Conservation (phyloP, 2,797 vertebrate species). For the Fistularia tabacaria region DNA sequence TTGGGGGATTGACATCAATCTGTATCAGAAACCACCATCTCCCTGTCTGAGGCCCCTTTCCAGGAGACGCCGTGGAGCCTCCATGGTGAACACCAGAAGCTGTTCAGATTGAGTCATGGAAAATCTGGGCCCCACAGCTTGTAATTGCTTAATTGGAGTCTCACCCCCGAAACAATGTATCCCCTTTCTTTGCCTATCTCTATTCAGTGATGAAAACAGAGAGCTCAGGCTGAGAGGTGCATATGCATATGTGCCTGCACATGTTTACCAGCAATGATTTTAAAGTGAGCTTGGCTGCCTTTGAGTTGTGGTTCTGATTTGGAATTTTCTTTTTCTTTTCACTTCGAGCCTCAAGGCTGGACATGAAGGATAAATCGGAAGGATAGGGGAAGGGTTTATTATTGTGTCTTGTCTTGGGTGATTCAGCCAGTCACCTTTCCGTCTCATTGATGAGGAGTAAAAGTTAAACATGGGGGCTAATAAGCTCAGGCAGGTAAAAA, state of each 20-base stretch:
- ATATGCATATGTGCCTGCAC: conserved; percentile 34
- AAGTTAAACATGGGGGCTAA: conserved; percentile 22
- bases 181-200: conserved; percentile 34
- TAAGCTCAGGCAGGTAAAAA: conserved; percentile 2
- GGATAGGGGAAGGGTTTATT: background rate
- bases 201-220: conserved; percentile 50
- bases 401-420: conserved; percentile 40
- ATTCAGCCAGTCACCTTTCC: conserved; percentile 21
- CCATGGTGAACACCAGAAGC: conserved; percentile 58
- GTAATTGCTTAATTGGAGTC: conserved; percentile 70
- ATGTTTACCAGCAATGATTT: conserved; percentile 22
- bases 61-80: conserved; percentile 66
- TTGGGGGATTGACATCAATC: conserved; percentile 46
- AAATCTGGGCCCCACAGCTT: conserved; percentile 57
- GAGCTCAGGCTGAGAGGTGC: conserved; percentile 33
- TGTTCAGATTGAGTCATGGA: conserved; percentile 70
- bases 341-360: conserved; percentile 39
- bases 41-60: conserved; percentile 54
- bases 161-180: conserved; percentile 49
- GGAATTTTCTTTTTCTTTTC: conserved; percentile 47
- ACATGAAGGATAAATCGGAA: conserved; percentile 26
- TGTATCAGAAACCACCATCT: conserved; percentile 55
- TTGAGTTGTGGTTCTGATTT: conserved; percentile 56
- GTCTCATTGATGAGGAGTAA: conserved; percentile 17
- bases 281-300: conserved; percentile 30